Evolutionary conservation across 2,888 invertebrate genomes (phyloP), one percentile per base, ranked within the genome.

Genomic region (Pecten maximus): DNA sequence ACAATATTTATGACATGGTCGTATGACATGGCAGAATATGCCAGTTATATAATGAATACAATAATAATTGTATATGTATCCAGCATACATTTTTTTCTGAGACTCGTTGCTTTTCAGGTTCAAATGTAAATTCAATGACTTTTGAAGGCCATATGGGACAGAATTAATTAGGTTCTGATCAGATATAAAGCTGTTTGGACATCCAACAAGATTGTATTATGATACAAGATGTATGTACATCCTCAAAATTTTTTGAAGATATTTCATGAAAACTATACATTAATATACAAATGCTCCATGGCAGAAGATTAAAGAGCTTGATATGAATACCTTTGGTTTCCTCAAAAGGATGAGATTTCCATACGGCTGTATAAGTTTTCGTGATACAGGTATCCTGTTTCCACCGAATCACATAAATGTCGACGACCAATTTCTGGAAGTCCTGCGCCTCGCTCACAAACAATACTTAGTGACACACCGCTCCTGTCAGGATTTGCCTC

Each of bases 361-460:
- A 74, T 74, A 74, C 35, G 74, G 35, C 74, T 74, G 35, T 74
- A 35, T 74, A 28, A 35, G 0, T 74, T 12, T 19, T 35, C 35
- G 35, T 10, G 74, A 74, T 74, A 74, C 74, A 1, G 10, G 74
- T 74, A 74, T 74, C 74, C 15, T 35, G 74, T 74, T 28, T 74
- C 74, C 74, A 74, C 6, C 74, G 35, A 74, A 35, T 74, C 74
- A 23, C 74, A 74, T 74, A 35, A 74, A 74, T 74, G 74, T 74
- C 74, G 12, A 74, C 28, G 23, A 6, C 28, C 74, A 74, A 74
- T 35, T 74, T 74, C 10, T 74, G 74, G 28, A 28, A 74, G 12
- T 74, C 74, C 74, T 74, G 35, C 16, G 28, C 74, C 74, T 74
- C 74, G 35, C 74, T 74, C 74, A 28, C 28, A 35, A 74, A 74